Percentiles rank a stretch among this genome's conserved stretches.
Conservation (phyloP, 2,113 vertebrate genomes). For the Columbina picui region DNA sequence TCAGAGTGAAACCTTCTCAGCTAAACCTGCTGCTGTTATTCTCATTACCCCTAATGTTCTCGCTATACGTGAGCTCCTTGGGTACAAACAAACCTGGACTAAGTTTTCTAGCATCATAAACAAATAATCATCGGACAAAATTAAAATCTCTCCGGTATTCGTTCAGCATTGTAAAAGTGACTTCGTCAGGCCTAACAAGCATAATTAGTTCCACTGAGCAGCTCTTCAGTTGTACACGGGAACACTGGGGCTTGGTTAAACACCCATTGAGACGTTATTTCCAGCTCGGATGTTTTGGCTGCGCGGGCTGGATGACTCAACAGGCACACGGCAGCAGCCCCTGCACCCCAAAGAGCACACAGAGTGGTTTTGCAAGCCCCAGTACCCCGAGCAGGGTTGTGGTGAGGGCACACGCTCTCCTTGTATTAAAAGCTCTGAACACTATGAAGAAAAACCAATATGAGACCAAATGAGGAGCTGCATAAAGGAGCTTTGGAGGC, state of each 20-base stretch:
- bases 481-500: neutral
- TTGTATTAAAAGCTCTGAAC: neutral
- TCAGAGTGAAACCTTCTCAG: neutral
- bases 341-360: neutral
- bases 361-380: neutral
- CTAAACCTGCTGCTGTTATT: neutral
- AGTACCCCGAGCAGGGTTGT: neutral
- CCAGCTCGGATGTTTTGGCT: neutral
- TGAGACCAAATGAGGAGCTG: neutral
- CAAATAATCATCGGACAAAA: neutral
- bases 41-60: neutral
- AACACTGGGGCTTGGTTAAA: neutral
- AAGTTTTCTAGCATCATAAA: neutral
- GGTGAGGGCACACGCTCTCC: neutral
- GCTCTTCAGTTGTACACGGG: neutral
- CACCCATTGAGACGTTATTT: neutral
- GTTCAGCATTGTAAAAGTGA: neutral
- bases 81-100: neutral
- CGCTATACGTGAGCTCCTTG: neutral
- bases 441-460: rapidly evolving
- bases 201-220: slow-evolving; percentile 13
- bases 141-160: neutral
- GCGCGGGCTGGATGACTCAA: neutral
- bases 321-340: neutral
- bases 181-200: slow-evolving; percentile 5